phyloP scores from a whole-genome alignment of 2,888 invertebrate species.

The Cabera pusaria region DNA sequence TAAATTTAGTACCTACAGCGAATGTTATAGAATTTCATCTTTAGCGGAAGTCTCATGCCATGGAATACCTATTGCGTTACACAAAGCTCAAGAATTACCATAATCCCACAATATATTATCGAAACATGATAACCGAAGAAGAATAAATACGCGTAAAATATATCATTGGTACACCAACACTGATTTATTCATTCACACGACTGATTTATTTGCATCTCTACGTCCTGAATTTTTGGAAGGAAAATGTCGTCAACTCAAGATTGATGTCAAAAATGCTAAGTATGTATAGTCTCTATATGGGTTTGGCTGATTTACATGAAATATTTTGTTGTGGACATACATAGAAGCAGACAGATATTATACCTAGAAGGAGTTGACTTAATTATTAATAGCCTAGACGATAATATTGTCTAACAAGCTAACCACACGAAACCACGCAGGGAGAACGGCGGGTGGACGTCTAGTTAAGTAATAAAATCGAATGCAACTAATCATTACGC shows the following conservation, averaged over 20 bases:
- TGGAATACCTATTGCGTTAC: constrained; percentile 27
- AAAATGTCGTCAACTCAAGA: constrained; percentile 13
- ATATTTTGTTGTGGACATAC: no score
- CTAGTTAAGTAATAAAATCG: constrained; percentile 19
- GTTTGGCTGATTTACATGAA: no score
- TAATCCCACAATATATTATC: constrained; percentile 49
- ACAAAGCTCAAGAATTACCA: constrained; percentile 38
- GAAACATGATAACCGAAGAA: constrained; percentile 43
- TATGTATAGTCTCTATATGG: no score
- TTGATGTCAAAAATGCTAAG: neutral
- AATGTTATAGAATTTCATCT: constrained; percentile 23
- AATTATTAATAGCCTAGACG: no score
- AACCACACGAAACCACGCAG: neutral
- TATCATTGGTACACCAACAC: constrained; percentile 35
- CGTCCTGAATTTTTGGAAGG: constrained; percentile 18
- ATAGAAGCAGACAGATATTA: no score
- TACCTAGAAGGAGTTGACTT: no score
- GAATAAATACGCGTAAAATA: constrained; percentile 31
- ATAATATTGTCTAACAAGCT: no score
- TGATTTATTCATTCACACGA: constrained; percentile 24
- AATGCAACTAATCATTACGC: constrained; percentile 37
- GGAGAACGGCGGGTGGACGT: constrained; percentile 4
- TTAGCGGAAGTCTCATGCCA: constrained; percentile 17
- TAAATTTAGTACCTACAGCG: no score
- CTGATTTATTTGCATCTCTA: constrained; percentile 10